phyloP scores from a whole-genome alignment of 2,797 vertebrate genomes.

The Amniataba percoides region DNA sequence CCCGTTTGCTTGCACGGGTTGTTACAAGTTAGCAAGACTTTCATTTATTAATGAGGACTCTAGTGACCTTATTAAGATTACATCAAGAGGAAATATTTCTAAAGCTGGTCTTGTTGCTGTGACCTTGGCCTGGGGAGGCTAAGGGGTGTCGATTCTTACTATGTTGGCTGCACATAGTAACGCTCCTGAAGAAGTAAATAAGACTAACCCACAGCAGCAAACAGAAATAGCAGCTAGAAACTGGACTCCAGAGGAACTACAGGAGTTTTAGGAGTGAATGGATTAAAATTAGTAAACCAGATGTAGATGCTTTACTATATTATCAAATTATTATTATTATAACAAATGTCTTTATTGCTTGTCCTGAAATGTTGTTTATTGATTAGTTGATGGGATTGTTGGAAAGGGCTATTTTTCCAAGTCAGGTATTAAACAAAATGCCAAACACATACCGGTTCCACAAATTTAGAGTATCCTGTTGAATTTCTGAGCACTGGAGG shows the following conservation, averaged over 20 bases:
- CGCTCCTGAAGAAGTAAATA: constrained; percentile 1
- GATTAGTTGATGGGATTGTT: not conserved
- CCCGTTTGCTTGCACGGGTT: constrained; percentile 7
- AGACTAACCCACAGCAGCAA: constrained; percentile 29
- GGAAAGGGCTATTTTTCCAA: not conserved
- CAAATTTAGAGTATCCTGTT: not conserved
- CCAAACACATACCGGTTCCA: not conserved
- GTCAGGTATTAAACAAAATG: not conserved
- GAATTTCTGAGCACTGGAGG: not conserved
- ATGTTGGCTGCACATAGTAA: constrained; percentile 28
- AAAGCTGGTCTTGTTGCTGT: constrained; percentile 11
- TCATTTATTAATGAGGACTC: constrained; percentile 24
- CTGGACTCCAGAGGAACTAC: constrained; percentile 21
- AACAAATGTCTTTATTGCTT: not conserved
- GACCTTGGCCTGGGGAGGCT: constrained; percentile 14
- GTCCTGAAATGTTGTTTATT: not conserved
- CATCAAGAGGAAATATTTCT: constrained; percentile 30
- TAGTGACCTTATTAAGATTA: constrained; percentile 19
- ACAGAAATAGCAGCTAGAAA: constrained; percentile 55
- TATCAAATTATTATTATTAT: too few species aligned
- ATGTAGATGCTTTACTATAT: not conserved
- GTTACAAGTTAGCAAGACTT: constrained; percentile 11
- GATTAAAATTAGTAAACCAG: constrained; percentile 22
- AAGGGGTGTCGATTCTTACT: constrained; percentile 10
- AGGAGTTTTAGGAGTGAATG: constrained; percentile 22